phyloP scores from a whole-genome alignment of 1,140 invertebrate species.

The Micrasema longulum region DNA sequence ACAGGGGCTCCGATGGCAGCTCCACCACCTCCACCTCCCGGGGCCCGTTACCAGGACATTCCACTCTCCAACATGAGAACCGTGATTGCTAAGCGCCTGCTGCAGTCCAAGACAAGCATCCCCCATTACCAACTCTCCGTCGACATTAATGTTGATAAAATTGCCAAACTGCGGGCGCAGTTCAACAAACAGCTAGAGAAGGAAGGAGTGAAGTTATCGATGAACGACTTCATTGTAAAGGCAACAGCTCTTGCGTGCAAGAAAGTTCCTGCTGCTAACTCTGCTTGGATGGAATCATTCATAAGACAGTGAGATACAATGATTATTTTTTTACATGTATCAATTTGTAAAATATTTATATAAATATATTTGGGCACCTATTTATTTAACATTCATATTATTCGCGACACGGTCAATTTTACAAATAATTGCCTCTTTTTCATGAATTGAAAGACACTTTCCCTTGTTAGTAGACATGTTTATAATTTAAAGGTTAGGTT shows the following conservation, averaged over 20 bases:
- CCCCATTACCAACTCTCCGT: slow-evolving; percentile 97
- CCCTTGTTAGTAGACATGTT: too few species aligned
- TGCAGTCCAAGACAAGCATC: slow-evolving; percentile 92
- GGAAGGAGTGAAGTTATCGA: slow-evolving; percentile 86
- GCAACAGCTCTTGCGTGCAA: slow-evolving; percentile 91
- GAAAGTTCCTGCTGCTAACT: slow-evolving; percentile 95
- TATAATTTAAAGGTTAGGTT: too few species aligned
- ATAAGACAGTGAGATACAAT: slow-evolving; percentile 87
- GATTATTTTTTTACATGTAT: too few species aligned
- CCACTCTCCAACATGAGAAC: slow-evolving; percentile 89
- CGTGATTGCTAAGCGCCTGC: slow-evolving; percentile 91
- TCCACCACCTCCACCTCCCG: slow-evolving; percentile 57
- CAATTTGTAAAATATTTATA: too few species aligned
- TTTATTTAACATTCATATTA: too few species aligned
- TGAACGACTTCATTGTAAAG: slow-evolving; percentile 99
- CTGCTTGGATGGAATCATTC: slow-evolving; percentile 93
- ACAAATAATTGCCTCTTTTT: too few species aligned
- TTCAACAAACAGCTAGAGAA: slow-evolving; percentile 87
- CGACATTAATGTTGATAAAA: slow-evolving; percentile 88
- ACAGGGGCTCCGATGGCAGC: slow-evolving; percentile 57
- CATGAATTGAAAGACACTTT: too few species aligned
- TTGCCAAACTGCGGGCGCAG: slow-evolving; percentile 72
- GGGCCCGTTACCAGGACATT: slow-evolving; percentile 79
- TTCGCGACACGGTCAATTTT: too few species aligned
- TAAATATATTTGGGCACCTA: too few species aligned